Base-by-base conservation (phyloP, 2,888 invertebrate species). In the Epinotia brunnichana region DNA sequence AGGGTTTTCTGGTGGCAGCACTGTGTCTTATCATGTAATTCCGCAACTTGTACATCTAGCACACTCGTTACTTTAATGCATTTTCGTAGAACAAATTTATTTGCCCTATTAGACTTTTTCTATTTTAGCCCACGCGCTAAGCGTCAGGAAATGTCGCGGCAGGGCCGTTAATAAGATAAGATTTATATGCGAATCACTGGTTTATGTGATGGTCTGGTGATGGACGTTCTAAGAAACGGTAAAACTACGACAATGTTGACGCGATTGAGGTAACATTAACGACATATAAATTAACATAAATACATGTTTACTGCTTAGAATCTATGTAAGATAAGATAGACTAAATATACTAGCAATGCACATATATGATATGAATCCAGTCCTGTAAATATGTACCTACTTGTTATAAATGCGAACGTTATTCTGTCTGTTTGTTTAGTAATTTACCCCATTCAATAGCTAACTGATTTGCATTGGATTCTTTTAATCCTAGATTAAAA, bases 111-210 rank as follows among this genome's bases (percentile, higher is more conserved):
- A 21, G 29, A 64, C 39, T 73, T 63, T 88, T 89, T 90, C 85
- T 86, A 87, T 88, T 90, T 87, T 86, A 87, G 44, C 57, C 39
- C n/a, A 57, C 85, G 81, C 83, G 84, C 85, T 86, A 87, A 85
- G 85, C 81, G 85, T 79, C 82, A 80, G 77, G 81, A 76, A 74
- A 76, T 76, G 77, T 77, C 79, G 77, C 79, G 80, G 78, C 82
- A 81, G 75, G 76, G 80, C 81, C 78, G 85, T 90, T 90, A 87
- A 90, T 84, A 89, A 85, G 85, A 84, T 35, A 35, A 84, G 88
- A 90, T 90, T 90, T 90, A 91, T 90, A 91, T 90, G 87, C 81
- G 83, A 82, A 87, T 86, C 86, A 74, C 77, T 75, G 90, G 91
- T 91, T 90, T 90, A 91, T 87, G 80, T 70, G 76, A 77, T 77